These are phyloP conservation scores for Silurus asotus DNA, from an alignment of 2,113 vertebrate species.

Conservation along the genomic window DNA sequence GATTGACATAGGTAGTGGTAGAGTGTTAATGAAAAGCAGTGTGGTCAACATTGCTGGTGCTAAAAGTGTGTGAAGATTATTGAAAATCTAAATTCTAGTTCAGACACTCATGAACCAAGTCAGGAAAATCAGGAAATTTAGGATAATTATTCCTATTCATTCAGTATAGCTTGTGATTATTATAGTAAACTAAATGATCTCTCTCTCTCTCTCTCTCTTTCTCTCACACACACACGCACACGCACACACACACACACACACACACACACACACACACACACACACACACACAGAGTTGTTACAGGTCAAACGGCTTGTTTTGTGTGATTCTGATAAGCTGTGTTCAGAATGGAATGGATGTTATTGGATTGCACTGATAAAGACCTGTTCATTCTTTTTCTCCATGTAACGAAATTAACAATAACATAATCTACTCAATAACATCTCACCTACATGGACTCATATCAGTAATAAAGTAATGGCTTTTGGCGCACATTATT, in stretches of 20 bases:
- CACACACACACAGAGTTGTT: conserved; percentile 37
- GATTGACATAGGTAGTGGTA: neutral
- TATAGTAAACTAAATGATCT: neutral
- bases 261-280: conserved; percentile 53
- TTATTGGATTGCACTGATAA: conserved; percentile 38
- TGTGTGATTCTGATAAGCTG: conserved; percentile 32
- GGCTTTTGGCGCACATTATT: neutral
- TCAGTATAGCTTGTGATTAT: neutral
- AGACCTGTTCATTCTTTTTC: conserved; percentile 11
- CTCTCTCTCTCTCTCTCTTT: neutral
- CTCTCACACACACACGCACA: conserved; percentile 25
- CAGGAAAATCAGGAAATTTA: neutral
- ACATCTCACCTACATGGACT: conserved; percentile 8
- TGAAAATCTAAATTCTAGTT: neutral
- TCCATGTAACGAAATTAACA: neutral
- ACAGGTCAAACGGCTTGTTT: conserved; percentile 31
- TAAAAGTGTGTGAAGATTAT: neutral
- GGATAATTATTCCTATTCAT: neutral
- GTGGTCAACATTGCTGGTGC: neutral
- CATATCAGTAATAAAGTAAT: neutral
- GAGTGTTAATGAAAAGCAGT: neutral
- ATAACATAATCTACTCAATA: neutral
- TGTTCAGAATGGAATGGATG: conserved; percentile 34
- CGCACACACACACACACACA: conserved; percentile 45
- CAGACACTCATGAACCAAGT: too few relatives aligned